Percentiles rank a stretch among this genome's conserved stretches.
phyloP scores from a whole-genome alignment of 1,140 invertebrate genomes.

The Dinoponera quadriceps region DNA sequence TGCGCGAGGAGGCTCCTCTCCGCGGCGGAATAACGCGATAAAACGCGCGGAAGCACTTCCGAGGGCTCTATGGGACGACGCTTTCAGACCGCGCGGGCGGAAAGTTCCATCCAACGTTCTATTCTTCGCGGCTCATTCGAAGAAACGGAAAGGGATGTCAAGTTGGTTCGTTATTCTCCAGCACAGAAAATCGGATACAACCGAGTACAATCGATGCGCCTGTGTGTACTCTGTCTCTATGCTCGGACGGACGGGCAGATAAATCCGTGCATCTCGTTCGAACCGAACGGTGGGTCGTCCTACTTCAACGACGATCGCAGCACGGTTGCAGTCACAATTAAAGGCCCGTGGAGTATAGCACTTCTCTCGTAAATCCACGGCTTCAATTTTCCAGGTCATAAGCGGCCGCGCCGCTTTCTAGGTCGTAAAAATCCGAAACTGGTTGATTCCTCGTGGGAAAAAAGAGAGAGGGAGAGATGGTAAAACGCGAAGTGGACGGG shows the following conservation, averaged over 20 bases:
- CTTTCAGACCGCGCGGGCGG: background rate
- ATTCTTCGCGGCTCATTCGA: background rate
- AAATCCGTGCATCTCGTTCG: too few relatives aligned
- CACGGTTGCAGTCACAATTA: background rate
- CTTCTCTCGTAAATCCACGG: background rate
- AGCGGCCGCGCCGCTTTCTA: background rate
- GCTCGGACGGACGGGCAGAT: too few relatives aligned
- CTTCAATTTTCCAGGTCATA: background rate
- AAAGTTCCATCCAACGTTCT: background rate
- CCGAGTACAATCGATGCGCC: too few relatives aligned
- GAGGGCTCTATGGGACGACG: background rate
- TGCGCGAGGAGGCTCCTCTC: background rate
- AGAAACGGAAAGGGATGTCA: background rate
- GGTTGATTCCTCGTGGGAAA: background rate
- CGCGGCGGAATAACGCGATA: constrained; percentile 1
- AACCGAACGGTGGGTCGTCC: too few relatives aligned
- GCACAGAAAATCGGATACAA: too few relatives aligned
- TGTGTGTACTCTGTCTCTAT: too few relatives aligned
- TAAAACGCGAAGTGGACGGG: constrained; percentile 21
- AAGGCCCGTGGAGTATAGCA: background rate
- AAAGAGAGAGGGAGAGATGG: background rate
- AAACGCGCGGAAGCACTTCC: background rate
- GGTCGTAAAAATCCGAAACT: background rate
- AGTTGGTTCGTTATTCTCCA: background rate
- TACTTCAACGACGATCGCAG: background rate